Percentiles rank a stretch among this genome's conserved stretches.
Evolutionary conservation across 2,888 invertebrate genomes (phyloP).

Genomic region (Dorcus hopei): DNA sequence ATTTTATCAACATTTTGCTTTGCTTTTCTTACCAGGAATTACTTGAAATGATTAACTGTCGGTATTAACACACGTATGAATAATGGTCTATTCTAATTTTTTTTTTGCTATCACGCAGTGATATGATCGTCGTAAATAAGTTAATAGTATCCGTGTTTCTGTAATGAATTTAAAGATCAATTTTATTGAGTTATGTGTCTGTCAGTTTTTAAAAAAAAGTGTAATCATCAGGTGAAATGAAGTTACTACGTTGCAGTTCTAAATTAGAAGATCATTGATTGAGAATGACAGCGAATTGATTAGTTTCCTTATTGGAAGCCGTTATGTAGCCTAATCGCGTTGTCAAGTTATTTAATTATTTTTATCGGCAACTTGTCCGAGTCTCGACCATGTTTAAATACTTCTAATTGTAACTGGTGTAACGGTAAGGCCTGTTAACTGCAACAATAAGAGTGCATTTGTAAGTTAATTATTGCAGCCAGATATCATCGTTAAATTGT

Average conservation of each 20-base stretch:
- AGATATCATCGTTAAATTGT: conserved; percentile 11
- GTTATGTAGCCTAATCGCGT: conserved; percentile 18
- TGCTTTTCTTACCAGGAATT: no score
- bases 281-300: conserved; percentile 25
- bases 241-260: conserved; percentile 14
- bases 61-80: no score
- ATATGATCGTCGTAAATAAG: background rate
- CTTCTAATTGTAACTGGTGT: conserved; percentile 5
- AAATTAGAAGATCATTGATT: conserved; percentile 22
- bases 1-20: no score
- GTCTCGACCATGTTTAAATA: background rate
- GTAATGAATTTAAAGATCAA: background rate
- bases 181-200: background rate
- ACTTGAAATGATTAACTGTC: no score
- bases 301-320: conserved; percentile 25
- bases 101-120: background rate
- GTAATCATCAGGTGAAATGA: background rate
- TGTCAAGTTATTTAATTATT: conserved; percentile 1
- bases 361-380: background rate
- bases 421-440: conserved; percentile 6
- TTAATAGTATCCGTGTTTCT: background rate
- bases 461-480: conserved; percentile 14
- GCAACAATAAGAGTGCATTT: conserved; percentile 13
- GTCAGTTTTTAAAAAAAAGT: background rate
- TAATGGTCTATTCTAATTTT: no score